phyloP scores from a whole-genome alignment of 1,140 invertebrate genomes.

The Listronotus oregonensis region DNA sequence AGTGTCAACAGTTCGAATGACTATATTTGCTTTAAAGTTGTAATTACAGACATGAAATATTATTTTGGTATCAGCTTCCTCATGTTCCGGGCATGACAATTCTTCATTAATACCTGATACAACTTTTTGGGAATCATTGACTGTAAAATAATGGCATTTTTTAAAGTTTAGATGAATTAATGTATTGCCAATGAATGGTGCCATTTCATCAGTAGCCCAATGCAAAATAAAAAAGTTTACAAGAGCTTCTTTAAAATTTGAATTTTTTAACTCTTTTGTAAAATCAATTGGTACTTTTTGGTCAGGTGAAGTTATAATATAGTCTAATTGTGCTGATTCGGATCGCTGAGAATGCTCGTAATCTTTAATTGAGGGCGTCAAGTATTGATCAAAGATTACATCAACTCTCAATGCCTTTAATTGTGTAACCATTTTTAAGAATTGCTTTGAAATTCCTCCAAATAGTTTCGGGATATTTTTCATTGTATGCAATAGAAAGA shows the following conservation, averaged over 20 bases:
- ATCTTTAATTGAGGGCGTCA: no score
- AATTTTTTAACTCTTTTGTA: constrained; percentile 21
- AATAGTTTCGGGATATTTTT: no score
- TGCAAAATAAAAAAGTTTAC: constrained; percentile 33
- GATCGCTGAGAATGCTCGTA: no score
- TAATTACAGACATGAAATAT: constrained; percentile 43
- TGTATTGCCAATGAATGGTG: constrained; percentile 36
- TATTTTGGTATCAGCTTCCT: constrained; percentile 51
- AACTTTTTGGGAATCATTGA: constrained; percentile 5
- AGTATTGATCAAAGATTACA: no score
- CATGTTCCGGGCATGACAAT: constrained; percentile 45
- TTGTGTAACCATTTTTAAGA: no score
- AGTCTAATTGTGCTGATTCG: no score
- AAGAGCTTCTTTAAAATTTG: constrained; percentile 18
- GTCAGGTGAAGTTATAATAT: no score
- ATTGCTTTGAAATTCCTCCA: no score
- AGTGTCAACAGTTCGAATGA: constrained; percentile 45
- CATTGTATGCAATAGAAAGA: no score
- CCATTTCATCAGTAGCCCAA: constrained; percentile 35
- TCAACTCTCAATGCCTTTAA: no score
- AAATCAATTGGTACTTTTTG: constrained; percentile 8
- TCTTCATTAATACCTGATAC: constrained; percentile 29
- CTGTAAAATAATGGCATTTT: constrained; percentile 19
- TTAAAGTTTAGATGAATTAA: constrained; percentile 23
- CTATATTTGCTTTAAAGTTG: constrained; percentile 38